phyloP scores from a whole-genome alignment of 2,113 vertebrate genomes.

The Rhinichthys klamathensis region DNA sequence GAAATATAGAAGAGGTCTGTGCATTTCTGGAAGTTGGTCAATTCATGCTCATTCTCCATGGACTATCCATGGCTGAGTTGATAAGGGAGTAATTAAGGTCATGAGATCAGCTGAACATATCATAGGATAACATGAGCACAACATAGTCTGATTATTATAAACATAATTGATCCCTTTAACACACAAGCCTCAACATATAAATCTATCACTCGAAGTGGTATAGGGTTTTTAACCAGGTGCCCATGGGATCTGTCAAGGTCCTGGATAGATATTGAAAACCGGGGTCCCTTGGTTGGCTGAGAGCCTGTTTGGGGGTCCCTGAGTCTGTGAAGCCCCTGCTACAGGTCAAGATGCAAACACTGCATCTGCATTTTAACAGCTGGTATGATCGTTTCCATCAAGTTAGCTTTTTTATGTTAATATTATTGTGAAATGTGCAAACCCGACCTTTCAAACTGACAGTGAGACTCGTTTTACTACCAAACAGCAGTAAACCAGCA shows the following conservation, averaged over 20 bases:
- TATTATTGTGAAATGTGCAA: background rate
- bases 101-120: conserved; percentile 34
- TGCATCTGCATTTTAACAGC: background rate
- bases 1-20: background rate
- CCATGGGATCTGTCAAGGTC: no score
- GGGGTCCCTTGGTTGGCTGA: background rate
- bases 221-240: background rate
- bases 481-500: background rate
- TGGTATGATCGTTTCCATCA: background rate
- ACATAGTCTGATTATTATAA: conserved; percentile 75
- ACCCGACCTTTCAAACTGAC: background rate
- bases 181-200: background rate
- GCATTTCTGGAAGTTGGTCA: background rate
- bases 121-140: conserved; percentile 61
- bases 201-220: background rate
- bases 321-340: background rate
- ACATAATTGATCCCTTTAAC: conserved; percentile 57
- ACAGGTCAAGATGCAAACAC: background rate
- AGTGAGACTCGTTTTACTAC: background rate
- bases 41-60: background rate
- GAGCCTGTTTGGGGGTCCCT: background rate
- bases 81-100: conserved; percentile 55
- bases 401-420: background rate
- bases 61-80: conserved; percentile 43
- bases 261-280: background rate